Evolutionary conservation across 1,140 invertebrate species (phyloP), one percentile per base, ranked within the genome.

Genomic region (Aculops lycopersici): DNA sequence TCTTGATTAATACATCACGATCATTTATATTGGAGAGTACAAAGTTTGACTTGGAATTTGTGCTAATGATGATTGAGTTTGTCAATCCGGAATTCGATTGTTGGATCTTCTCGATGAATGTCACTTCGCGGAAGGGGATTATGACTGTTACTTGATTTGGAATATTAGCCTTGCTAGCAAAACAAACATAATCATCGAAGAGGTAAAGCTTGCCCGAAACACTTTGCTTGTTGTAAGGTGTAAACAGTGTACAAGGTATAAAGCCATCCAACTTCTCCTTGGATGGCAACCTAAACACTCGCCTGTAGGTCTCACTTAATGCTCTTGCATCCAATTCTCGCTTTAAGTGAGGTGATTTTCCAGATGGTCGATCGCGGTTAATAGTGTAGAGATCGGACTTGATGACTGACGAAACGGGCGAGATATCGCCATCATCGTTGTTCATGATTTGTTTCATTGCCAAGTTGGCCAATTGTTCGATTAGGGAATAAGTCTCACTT

Each of bases 381-480:
- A 49, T 50, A 18, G 40, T 16, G 3, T 41, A 42, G 8, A 50
- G 36, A n/a, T 47, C 42, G 16, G 40, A 31, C 19, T 38, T 16
- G 8, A 20, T 5, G 16, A 15, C 5, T 16, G 16, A 17, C 8
- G 5, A 8, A 15, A 15, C 15, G 5, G 37, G 13, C 5, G 37
- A 15, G 15, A 8, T 8, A 16, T 18, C 31, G 4, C n/a, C 40
- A 17, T 17, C 12, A 15, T 42, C 39, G 37, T 49, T 46, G 1
- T 44, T 19, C 37, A 49, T 49, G 12, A 48, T 35, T 41, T 81
- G 73, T 68, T 83, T 83, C 69, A 94, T 88, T 36, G 84, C 84
- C 59, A 94, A 70, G 61, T 94, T 92, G 37, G 79, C 78, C 24
- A 97, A 60, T 58, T 94, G 86, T 51, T 84, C 72, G 71, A 92